Conservation (phyloP, 2,113 vertebrate genomes). For the Nyctereutes procyonoides region DNA sequence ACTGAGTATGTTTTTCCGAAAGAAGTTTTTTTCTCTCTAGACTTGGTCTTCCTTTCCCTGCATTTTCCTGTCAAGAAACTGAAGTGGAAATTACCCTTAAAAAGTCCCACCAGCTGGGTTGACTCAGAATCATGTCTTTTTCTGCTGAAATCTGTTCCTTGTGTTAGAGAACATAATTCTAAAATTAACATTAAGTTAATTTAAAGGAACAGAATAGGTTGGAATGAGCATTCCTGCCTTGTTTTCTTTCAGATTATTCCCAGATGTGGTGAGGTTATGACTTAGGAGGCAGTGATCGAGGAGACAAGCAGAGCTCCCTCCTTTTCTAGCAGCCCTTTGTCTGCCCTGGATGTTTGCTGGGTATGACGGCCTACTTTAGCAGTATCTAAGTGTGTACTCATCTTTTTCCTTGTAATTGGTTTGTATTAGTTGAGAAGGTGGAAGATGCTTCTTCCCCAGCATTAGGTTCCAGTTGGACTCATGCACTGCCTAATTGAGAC, state of each 20-base stretch:
- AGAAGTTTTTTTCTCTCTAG: slow-evolving; percentile 1
- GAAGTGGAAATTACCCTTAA: slow-evolving; percentile 59
- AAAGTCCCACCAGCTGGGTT: slow-evolving; percentile 30
- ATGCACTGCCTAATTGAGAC: neutral
- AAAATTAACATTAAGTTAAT: slow-evolving; percentile 51
- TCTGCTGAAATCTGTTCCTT: slow-evolving; percentile 58
- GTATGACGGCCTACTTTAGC: neutral
- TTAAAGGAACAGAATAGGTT: neutral
- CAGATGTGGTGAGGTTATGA: slow-evolving; percentile 27
- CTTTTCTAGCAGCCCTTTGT: neutral
- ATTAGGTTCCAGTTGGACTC: neutral
- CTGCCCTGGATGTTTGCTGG: neutral
- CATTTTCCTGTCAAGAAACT: slow-evolving; percentile 46
- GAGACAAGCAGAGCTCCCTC: neutral
- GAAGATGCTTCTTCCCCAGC: neutral
- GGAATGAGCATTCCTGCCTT: slow-evolving; percentile 37
- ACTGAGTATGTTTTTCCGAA: neutral
- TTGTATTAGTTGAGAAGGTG: neutral
- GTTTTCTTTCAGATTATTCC: neutral
- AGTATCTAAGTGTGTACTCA: neutral
- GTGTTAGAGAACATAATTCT: slow-evolving; percentile 43
- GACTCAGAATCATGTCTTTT: slow-evolving; percentile 58
- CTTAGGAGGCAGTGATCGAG: neutral
- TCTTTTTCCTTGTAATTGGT: neutral
- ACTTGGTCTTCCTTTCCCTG: slow-evolving; percentile 1